Evolutionary conservation across 2,797 vertebrate genomes (phyloP).

Genomic region (Falco peregrinus): DNA sequence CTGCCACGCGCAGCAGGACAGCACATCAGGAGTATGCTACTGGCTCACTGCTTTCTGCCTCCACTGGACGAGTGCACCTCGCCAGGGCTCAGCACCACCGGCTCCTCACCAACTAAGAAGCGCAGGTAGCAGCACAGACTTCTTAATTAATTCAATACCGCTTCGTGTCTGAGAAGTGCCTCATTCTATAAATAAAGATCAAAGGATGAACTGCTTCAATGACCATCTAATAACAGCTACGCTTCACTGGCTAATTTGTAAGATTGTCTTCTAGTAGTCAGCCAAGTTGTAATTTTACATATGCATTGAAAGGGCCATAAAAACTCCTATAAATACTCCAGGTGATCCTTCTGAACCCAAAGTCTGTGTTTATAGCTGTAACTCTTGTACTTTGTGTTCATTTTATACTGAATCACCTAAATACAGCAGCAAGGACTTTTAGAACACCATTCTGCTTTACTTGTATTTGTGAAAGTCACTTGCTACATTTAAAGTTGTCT

Average conservation of each 20-base stretch:
- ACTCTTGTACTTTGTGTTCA: neutral
- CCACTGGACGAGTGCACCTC: neutral
- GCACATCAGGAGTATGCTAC: neutral
- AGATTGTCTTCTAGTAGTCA: neutral
- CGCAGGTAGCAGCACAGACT: neutral
- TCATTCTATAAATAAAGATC: neutral
- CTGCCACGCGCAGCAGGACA: accelerated
- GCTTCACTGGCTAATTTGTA: neutral
- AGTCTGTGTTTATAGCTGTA: neutral
- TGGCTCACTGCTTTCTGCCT: neutral
- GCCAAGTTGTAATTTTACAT: neutral
- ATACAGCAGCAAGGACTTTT: neutral
- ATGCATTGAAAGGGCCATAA: neutral
- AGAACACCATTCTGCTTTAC: neutral
- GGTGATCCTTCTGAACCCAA: neutral
- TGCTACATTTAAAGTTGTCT: neutral
- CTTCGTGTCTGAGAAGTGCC: neutral
- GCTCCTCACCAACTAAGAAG: neutral
- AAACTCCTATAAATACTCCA: neutral
- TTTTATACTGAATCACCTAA: neutral
- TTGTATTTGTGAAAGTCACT: neutral
- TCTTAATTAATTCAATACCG: neutral
- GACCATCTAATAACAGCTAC: neutral
- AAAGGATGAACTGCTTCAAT: neutral
- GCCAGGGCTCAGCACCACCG: neutral